phyloP scores from a whole-genome alignment of 2,113 vertebrate genomes.

The Callithrix jacchus region DNA sequence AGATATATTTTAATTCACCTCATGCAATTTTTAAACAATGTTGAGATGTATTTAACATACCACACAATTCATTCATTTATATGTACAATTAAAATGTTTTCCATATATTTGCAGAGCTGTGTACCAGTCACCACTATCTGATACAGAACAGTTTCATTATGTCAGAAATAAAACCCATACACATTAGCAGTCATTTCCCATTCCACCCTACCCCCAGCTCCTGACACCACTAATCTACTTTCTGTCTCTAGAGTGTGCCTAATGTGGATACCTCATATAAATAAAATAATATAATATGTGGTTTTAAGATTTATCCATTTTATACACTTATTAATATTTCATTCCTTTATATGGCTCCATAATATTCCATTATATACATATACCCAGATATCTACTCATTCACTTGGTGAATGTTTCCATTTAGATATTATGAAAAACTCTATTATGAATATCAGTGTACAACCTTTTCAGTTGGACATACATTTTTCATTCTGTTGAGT shows the following conservation, averaged over 20 bases:
- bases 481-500: background rate
- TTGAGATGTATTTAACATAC: background rate
- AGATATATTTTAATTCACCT: slow-evolving; percentile 81
- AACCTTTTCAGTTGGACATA: background rate
- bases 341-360: background rate
- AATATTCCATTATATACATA: background rate
- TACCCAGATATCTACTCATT: background rate
- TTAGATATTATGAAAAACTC: background rate
- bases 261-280: background rate
- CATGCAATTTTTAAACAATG: slow-evolving; percentile 75
- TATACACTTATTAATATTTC: background rate
- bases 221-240: background rate
- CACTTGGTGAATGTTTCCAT: background rate
- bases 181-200: background rate
- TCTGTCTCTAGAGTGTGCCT: background rate
- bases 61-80: background rate
- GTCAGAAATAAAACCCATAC: background rate
- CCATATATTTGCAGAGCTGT: background rate
- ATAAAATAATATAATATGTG: background rate
- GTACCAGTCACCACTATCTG: background rate
- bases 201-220: background rate
- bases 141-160: background rate
- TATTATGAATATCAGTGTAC: background rate
- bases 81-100: background rate
- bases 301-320: background rate